Evolutionary conservation across 2,888 invertebrate genomes (phyloP).

Genomic region (Sinodicranocentrus sp.): DNA sequence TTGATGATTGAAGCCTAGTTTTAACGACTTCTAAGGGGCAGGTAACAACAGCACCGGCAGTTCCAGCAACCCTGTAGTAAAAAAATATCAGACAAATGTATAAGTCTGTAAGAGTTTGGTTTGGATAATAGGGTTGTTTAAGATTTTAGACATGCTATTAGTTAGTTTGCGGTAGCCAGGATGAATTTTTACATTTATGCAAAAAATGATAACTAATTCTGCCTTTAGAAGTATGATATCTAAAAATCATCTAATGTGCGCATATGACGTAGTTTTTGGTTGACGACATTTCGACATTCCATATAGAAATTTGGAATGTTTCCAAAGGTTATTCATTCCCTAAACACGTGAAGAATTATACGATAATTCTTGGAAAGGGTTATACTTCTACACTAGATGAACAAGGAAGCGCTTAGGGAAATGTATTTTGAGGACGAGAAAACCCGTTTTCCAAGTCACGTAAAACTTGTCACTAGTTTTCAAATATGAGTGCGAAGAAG

Average conservation of each 20-base stretch:
- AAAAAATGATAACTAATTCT: not conserved
- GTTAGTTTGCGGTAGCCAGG: not conserved
- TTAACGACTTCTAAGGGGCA: slow-evolving; percentile 99
- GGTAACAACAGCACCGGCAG: slow-evolving; percentile 97
- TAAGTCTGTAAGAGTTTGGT: not conserved
- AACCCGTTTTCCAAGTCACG: too few relatives aligned
- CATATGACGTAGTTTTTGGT: not conserved
- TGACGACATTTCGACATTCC: slow-evolving; percentile 26
- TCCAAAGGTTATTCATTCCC: slow-evolving; percentile 74
- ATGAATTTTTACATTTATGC: not conserved
- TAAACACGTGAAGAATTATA: too few relatives aligned
- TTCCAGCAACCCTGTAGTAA: slow-evolving; percentile 91
- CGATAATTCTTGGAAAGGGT: too few relatives aligned
- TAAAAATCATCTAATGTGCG: not conserved
- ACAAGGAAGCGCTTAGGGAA: too few relatives aligned
- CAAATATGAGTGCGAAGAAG: too few relatives aligned
- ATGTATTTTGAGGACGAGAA: too few relatives aligned
- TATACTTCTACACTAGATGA: too few relatives aligned
- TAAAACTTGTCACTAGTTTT: too few relatives aligned
- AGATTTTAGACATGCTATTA: not conserved
- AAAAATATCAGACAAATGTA: slow-evolving; percentile 30
- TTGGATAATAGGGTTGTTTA: too few relatives aligned
- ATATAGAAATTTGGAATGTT: slow-evolving; percentile 43
- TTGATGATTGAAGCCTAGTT: slow-evolving; percentile 96
- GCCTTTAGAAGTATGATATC: not conserved